Evolutionary conservation across 2,888 invertebrate species (phyloP), one percentile per base, ranked within the genome.

Genomic region (Phaonia tiefii): DNA sequence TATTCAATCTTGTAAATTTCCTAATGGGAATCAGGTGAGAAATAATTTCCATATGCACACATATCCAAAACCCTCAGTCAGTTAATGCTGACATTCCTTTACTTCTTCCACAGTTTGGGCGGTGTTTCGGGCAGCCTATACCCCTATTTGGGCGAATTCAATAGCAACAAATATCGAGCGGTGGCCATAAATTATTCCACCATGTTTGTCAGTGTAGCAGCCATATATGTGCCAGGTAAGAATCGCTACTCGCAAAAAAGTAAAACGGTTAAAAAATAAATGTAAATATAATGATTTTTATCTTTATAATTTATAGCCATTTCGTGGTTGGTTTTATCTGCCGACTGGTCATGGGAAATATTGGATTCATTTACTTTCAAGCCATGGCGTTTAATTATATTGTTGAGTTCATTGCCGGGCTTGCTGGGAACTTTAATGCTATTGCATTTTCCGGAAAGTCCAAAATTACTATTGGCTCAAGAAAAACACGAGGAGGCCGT

Each of bases 141-240:
- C 82, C 85, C 88, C 0, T 88, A 89, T 66, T 76, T 88, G 0
- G 86, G 88, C 56, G 88, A 88, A 75, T 88, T 88, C 65, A 89
- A 87, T 72, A 87, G 86, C 25, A 85, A 85, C 31, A 86, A 88
- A 42, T 86, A 89, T 72, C 86, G 88, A 31, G 88, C 89, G 5
- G 84, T 88, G 42, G 87, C 87, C 4, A 88, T 88, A 63, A 88
- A 88, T 84, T 89, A 88, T 83, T 87, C 89, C 2, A 86, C 88
- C 0, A 89, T 89, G 89, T 88, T 89, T 75, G 88, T 89, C 0
- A 88, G 88, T 81, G 84, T 88, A 73, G 84, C 86, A 8, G 86
- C 87, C 10, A 89, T 88, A 44, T 88, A 89, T 84, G 86, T 88
- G 0, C 88, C 88, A 84, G 88, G 88, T 89, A 85, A 82, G 60